These are phyloP conservation scores for Pandemis cinnamomeana DNA, from an alignment of 2,888 invertebrate species.

Conservation along the genomic window DNA sequence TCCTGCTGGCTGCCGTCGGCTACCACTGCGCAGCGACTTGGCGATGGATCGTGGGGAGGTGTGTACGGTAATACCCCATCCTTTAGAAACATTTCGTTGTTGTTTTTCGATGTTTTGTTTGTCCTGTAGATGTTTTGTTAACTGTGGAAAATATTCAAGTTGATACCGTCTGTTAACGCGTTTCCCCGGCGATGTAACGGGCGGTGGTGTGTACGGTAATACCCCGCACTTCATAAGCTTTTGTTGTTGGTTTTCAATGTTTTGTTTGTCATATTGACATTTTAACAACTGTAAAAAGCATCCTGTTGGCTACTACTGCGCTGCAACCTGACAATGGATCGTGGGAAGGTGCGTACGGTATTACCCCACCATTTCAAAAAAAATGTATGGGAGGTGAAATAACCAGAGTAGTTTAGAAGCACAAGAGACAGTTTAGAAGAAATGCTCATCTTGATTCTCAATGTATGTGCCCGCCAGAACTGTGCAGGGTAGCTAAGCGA, in stretches of 20 bases:
- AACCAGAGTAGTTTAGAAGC: no score
- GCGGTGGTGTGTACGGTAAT: slow-evolving; percentile 71
- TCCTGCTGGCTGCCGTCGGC: slow-evolving; percentile 88
- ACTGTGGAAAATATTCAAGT: no score
- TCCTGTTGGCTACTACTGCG: neutral
- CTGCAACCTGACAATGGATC: slow-evolving; percentile 87
- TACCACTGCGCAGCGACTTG: slow-evolving; percentile 90
- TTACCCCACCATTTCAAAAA: slow-evolving; percentile 23
- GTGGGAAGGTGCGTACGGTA: slow-evolving; percentile 76
- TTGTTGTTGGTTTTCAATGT: neutral
- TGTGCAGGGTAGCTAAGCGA: no score
- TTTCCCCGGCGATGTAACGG: slow-evolving; percentile 88
- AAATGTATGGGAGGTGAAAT: neutral
- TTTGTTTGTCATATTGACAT: neutral
- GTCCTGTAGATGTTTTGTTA: no score
- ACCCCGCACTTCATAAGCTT: slow-evolving; percentile 20
- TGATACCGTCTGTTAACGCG: slow-evolving; percentile 86
- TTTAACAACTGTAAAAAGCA: neutral
- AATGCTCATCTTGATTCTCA: no score
- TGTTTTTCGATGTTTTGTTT: slow-evolving; percentile 1
- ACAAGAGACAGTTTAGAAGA: no score
- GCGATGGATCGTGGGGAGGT: slow-evolving; percentile 87
- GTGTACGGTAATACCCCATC: slow-evolving; percentile 43
- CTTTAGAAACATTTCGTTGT: slow-evolving; percentile 16
- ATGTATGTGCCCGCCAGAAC: no score